Base-by-base conservation (phyloP, 2,113 vertebrate species). In the Lepus timidus region DNA sequence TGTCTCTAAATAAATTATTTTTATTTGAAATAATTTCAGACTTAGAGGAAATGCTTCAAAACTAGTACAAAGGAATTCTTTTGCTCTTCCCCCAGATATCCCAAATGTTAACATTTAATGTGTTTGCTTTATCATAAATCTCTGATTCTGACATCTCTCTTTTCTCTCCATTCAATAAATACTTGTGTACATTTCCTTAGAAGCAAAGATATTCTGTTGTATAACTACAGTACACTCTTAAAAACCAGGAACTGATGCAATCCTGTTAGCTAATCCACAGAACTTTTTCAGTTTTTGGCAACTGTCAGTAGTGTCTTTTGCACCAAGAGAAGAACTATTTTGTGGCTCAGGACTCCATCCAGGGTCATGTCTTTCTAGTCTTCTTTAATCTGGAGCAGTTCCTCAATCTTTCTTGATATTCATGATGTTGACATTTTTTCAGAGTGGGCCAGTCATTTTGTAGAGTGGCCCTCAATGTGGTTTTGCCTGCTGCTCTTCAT, bases 231-330 rank as follows among this genome's bases (percentile, higher is more conserved):
- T 62, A 36, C 6, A 73, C 9, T 67, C 29, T 62, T 90, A 62
- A 86, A 84, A 76, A 62, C 64, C 7, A 62, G 33, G 13, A 91
- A 33, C 25, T 33, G 25, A 31, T 39, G 22, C 5, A 90, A 52
- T 62, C 23, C 20, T 44, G 9, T 65, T 76, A 36, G 29, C 4
- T 73, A 71, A 78, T 33, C 44, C 52, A 14, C 2, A 58, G 31
- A 85, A 17, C 25, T 61, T 81, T 79, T 73, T 65, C 44, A 70
- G 88, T 79, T 65, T 86, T 86, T 93, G 44, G 74, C 49, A 64
- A 12, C 20, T 31, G 9, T n/a, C 31, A 90, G 14, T 78, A 70
- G 23, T 62, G 33, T 36, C 19, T 39, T 90, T 75, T 90, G 58
- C 19, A 90, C 33, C 20, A 88, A 88, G 83, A 70, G n/a, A 52